Base-by-base conservation (phyloP, 1,140 invertebrate genomes). In the Cherax quadricarinatus region DNA sequence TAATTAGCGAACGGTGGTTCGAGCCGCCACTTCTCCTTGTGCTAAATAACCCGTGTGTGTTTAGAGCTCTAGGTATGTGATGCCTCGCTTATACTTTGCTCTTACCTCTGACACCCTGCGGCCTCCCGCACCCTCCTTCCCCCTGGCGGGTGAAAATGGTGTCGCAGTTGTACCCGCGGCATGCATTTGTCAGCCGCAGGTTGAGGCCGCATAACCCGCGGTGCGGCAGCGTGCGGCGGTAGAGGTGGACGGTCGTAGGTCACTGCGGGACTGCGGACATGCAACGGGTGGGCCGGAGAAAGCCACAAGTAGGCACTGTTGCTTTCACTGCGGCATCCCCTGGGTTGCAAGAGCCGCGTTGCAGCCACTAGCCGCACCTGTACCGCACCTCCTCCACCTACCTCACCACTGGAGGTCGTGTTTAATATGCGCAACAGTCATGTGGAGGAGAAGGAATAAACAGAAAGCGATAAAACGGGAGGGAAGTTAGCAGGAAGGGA, bases 271-370 rank as follows among this genome's bases (percentile, higher is more conserved):
- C 53, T 88, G 86, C 86, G 21, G 80, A 83, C 79, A 48, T 21
- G 79, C 73, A 66, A 82, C 79, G 88, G 79, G 57, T 66, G 80
- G 88, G 87, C 53, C 16, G 21, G 60, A 49, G 78, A 82, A 30
- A 82, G 57, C 88, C 62, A 89, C 88, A 89, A 89, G 88, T 89
- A 83, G 88, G 51, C 80, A 82, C 88, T 89, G 88, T 89, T 89
- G 88, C 88, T 83, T 89, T 79, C 88, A 89, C 79, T 89, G 88
- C 88, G 88, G 79, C 60, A 82, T 24, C 80, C 80, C 16, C 49
- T 41, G 6, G 30, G 87, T 53, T 60, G 73, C 10, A 78, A 75
- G 53, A n/a, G 73, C 83, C 30, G 48, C 30, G 41, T 14, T 41
- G 41, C 60, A 14, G 24, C 18, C 86, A 51, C 16, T 73, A 24